Percentiles rank a stretch among this genome's conserved stretches.
Conservation (phyloP, 1,140 invertebrate genomes). For the Lerema accius region DNA sequence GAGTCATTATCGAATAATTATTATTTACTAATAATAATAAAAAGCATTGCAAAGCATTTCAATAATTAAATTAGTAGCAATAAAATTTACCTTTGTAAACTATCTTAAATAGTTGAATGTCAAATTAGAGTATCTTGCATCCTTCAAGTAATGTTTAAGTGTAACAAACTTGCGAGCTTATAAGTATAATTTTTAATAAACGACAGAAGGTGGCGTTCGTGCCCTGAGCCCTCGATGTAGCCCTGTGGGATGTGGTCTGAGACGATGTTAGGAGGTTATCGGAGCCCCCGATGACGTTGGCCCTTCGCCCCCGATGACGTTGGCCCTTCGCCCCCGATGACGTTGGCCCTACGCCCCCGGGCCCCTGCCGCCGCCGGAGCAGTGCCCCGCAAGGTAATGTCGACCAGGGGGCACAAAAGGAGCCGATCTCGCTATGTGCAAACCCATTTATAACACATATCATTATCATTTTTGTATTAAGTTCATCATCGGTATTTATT, state of each 20-base stretch:
- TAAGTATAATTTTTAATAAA: constrained; percentile 78
- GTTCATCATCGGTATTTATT: constrained; percentile 44
- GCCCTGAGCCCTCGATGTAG: constrained; percentile 77
- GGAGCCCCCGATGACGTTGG: constrained; percentile 37
- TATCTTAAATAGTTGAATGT: constrained; percentile 20
- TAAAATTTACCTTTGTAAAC: constrained; percentile 25
- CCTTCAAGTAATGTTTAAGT: constrained; percentile 37
- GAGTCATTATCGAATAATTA: constrained; percentile 25
- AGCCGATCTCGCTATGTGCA: constrained; percentile 74
- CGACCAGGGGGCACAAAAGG: constrained; percentile 65
- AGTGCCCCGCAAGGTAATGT: constrained; percentile 66
- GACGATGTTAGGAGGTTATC: constrained; percentile 73
- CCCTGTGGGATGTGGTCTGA: constrained; percentile 77
- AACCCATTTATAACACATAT: constrained; percentile 69
- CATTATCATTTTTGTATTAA: constrained; percentile 52
- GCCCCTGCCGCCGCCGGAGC: constrained; percentile 36
- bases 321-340: constrained; percentile 6
- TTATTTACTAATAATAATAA: constrained; percentile 33
- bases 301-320: constrained; percentile 13
- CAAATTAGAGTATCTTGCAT: constrained; percentile 25
- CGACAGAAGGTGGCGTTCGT: constrained; percentile 80
- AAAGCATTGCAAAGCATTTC: constrained; percentile 21
- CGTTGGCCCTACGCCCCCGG: constrained; percentile 3
- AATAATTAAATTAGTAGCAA: constrained; percentile 30
- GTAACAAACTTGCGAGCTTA: constrained; percentile 65